Base-by-base conservation (phyloP, 2,888 invertebrate genomes). In the Cheilosia variabilis region DNA sequence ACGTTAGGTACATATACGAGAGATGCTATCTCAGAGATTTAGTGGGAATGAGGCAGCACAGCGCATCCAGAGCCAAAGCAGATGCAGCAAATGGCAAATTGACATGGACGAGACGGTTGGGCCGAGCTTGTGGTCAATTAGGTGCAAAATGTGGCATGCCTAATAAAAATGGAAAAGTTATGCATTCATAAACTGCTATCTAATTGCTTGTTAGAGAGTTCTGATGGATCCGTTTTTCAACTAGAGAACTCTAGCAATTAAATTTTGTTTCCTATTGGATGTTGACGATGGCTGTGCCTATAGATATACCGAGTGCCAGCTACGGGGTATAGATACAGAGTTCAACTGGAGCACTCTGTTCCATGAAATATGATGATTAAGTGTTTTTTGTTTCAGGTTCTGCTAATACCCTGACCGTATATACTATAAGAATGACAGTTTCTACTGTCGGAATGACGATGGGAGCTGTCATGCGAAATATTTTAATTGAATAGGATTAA, bases 201-300 rank as follows among this genome's bases (percentile, higher is more conserved):
- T 88, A 88, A 88, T 88, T 88, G 88, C 88, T 88, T 88, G 88
- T 88, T 88, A 88, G 88, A 88, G 87, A 87, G 87, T 87, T 88
- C 79, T 86, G 87, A 87, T 84, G 84, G 80, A 84, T 84, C 84
- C 84, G 84, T 82, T 88, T 82, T 87, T 87, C 87, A 83, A 87
- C 80, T 87, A 68, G 81, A 86, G 72, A 81, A 81, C 68, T 81
- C 72, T 55, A 77, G 82, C 77, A 87, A 87, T 84, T 84, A 84
- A 84, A 79, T 84, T 84, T 84, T 75, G 65, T 84, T 79, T 17
- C 37, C 45, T 62, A 17, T 19, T 34, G 27, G 27, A 22, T 57
- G 57, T 15, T 31, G 34, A 15, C 58, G 34, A 9, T 65, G 37
- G 45, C 34, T 45, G 58, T 45, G 58, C 43, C 34, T 57, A n/a